A percentile compares a stretch with the other conserved stretches of the same genome.
These are phyloP conservation scores for Nineta flava DNA, from an alignment of 2,888 invertebrate species.

Conservation along the genomic window DNA sequence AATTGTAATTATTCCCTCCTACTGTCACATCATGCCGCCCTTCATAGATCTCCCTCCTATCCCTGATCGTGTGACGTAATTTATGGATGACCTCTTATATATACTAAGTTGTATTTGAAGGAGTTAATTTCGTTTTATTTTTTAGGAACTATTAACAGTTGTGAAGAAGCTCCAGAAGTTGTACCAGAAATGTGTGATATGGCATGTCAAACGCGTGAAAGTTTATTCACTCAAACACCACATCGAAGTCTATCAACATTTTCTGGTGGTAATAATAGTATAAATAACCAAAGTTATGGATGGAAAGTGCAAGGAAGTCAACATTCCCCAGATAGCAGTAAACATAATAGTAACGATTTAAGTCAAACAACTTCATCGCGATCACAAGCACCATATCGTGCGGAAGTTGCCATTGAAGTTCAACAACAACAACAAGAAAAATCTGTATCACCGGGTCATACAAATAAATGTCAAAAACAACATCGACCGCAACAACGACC, in stretches of 20 bases:
- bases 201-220: conserved; percentile 72
- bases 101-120: too few species aligned
- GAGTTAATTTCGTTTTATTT: too few species aligned
- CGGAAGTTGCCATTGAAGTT: conserved; percentile 45
- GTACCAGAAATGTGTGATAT: conserved; percentile 47
- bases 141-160: not conserved
- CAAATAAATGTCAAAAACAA: not conserved
- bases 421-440: conserved; percentile 15
- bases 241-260: not conserved
- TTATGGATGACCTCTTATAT: too few species aligned
- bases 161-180: not conserved
- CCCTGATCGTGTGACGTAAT: too few species aligned
- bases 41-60: too few species aligned
- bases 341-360: conserved; percentile 12
- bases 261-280: not conserved
- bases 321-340: conserved; percentile 5
- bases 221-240: conserved; percentile 33
- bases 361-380: conserved; percentile 16
- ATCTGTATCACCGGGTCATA: not conserved
- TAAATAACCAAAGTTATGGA: not conserved
- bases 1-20: too few species aligned
- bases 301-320: conserved; percentile 10
- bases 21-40: too few species aligned
- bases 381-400: conserved; percentile 25
- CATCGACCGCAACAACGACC: conserved; percentile 32